These are phyloP conservation scores for Micropterix aruncella DNA, from an alignment of 2,888 invertebrate species.

Conservation along the genomic window DNA sequence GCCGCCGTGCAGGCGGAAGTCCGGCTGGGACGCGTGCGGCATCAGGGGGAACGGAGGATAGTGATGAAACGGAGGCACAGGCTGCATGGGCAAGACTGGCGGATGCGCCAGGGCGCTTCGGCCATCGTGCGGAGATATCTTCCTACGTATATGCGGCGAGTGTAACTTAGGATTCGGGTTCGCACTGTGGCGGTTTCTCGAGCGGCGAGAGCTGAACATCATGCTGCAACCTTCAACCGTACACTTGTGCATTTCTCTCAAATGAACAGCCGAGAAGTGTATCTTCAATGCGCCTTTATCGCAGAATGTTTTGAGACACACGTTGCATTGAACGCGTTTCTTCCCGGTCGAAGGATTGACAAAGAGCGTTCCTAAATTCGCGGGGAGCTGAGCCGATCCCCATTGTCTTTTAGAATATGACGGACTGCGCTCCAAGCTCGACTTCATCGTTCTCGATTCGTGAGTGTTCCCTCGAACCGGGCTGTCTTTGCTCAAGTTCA, in stretches of 20 bases:
- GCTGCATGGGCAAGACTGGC: constrained; percentile 56
- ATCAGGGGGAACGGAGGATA: constrained; percentile 69
- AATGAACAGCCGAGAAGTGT: constrained; percentile 96
- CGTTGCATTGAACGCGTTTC: constrained; percentile 95
- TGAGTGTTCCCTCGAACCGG: constrained; percentile 20
- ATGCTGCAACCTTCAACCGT: constrained; percentile 97
- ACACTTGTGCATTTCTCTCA: constrained; percentile 99
- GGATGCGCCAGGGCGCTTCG: constrained; percentile 79
- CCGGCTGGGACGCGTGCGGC: constrained; percentile 48
- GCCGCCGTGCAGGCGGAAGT: constrained; percentile 38
- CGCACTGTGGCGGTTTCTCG: constrained; percentile 91
- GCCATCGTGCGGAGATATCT: constrained; percentile 90
- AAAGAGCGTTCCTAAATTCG: constrained; percentile 77
- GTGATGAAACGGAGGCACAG: constrained; percentile 56
- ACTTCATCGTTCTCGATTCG: constrained; percentile 28
- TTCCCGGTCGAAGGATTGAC: constrained; percentile 90
- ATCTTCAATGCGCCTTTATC: constrained; percentile 99
- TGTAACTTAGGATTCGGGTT: constrained; percentile 98
- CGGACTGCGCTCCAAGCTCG: constrained; percentile 47
- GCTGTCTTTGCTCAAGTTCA: constrained; percentile 35
- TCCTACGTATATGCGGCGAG: constrained; percentile 84
- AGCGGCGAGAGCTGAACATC: constrained; percentile 96
- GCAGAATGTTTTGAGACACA: constrained; percentile 97
- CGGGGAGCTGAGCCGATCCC: constrained; percentile 62
- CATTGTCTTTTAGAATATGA: constrained; percentile 69